phyloP scores from a whole-genome alignment of 1,140 invertebrate species.

The Cepaea nemoralis region DNA sequence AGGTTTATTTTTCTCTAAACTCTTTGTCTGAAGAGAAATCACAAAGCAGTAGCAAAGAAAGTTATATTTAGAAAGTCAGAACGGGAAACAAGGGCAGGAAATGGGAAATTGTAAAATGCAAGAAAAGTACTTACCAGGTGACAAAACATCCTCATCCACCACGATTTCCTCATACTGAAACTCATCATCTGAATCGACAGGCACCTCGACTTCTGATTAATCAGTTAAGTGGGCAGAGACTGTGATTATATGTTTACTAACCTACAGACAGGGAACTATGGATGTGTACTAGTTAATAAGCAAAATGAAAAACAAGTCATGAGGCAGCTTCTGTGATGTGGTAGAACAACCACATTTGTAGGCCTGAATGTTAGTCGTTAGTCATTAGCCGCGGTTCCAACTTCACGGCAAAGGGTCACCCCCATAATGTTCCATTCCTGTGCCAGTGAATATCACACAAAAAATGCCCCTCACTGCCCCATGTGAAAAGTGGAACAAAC shows the following conservation, averaged over 20 bases:
- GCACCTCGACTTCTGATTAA: slow-evolving; percentile 54
- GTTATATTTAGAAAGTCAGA: no score
- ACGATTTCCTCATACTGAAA: slow-evolving; percentile 67
- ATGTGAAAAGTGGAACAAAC: no score
- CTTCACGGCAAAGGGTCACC: no score
- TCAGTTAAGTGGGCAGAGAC: neutral
- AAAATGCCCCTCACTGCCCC: no score
- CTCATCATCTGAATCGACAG: slow-evolving; percentile 60
- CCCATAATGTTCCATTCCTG: no score
- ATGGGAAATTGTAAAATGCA: no score
- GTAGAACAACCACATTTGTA: neutral
- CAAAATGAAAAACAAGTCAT: neutral
- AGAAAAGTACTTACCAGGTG: slow-evolving; percentile 56
- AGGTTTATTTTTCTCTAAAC: no score
- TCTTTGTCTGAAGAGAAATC: no score
- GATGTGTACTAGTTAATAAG: neutral
- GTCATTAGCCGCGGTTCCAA: neutral
- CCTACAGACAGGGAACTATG: neutral
- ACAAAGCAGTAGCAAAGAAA: no score
- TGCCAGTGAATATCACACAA: no score
- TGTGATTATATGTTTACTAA: neutral
- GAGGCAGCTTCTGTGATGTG: neutral
- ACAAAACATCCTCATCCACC: slow-evolving; percentile 65
- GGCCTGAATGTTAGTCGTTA: neutral
- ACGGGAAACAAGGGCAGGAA: no score